Evolutionary conservation across 2,888 invertebrate species (phyloP), one percentile per base, ranked within the genome.

Genomic region (Callinectes sapidus): DNA sequence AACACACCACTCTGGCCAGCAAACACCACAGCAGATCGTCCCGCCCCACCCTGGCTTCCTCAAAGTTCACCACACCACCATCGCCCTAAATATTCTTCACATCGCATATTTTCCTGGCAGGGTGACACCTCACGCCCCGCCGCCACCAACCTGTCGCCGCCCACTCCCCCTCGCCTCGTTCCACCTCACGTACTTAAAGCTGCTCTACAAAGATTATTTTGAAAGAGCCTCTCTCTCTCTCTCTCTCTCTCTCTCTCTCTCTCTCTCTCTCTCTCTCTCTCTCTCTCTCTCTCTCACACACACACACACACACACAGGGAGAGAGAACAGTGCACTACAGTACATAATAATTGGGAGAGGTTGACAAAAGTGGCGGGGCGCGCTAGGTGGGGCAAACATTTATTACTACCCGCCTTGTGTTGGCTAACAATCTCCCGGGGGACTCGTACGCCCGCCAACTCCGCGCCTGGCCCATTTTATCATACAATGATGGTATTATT

Each of bases 401-500:
- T 92, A 92, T 92, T 92, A 92, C 90, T 61, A 32, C 42, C 42
- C 61, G 88, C 85, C 87, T 77, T 87, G 92, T 92, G 92, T 90
- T 92, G 92, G 92, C 92, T 92, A 92, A 92, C 92, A 92, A 92
- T 90, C 85, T 92, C 92, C 92, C 92, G 6, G 77, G 92, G 86
- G 92, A 92, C 90, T 92, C 92, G 92, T 92, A 28, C 81, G 54
- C 77, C 90, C 92, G 77, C 87, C 92, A 77, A 10, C 92, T 14
- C 91, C 90, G 61, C 90, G 39, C 92, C 81, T 18, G 18, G 39
- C 39, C 90, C 81, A 87, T 92, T 92, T 92, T 92, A 92, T 92
- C 92, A 92, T 92, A 92, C 92, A 61, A 55, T 90, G 92, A 92
- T 92, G 92, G 92, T 90, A 92, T 92, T 92, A 92, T 92, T 92